Percentiles rank a stretch among this genome's conserved stretches.
phyloP scores from a whole-genome alignment of 2,888 invertebrate genomes.

The Caenorhabditis panamensis region DNA sequence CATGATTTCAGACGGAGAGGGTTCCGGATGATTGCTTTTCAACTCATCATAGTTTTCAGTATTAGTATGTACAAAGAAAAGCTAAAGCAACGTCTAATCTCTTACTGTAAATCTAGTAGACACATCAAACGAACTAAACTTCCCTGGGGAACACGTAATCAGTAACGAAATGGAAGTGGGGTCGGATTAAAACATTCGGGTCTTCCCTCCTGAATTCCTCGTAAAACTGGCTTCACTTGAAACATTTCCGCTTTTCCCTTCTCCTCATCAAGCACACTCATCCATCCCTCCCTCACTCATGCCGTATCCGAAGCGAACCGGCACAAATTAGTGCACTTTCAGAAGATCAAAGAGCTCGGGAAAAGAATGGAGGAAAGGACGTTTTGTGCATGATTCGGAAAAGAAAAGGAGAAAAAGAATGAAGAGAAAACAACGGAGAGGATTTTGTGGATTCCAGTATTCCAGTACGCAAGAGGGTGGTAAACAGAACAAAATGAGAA shows the following conservation, averaged over 20 bases:
- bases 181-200: conserved; percentile 1
- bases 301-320: neutral
- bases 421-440: conserved; percentile 19
- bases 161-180: neutral
- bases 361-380: neutral
- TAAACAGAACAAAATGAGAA: conserved; percentile 55
- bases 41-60: no score
- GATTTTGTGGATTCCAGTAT: neutral
- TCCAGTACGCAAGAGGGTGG: no score
- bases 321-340: conserved; percentile 24
- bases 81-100: no score
- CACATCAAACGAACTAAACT: no score
- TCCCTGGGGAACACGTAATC: conserved; percentile 10
- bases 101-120: no score
- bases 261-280: neutral
- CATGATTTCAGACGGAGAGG: no score
- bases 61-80: no score
- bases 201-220: conserved; percentile 3
- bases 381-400: neutral
- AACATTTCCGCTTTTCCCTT: conserved; percentile 24
- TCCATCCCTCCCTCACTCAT: no score
- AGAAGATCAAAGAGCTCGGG: conserved; percentile 30
- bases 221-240: neutral
- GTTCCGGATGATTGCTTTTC: no score
- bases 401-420: neutral